Percentiles rank a stretch among this genome's conserved stretches.
These are phyloP conservation scores for Chanos chanos DNA, from an alignment of 2,797 vertebrate genomes.

Conservation along the genomic window DNA sequence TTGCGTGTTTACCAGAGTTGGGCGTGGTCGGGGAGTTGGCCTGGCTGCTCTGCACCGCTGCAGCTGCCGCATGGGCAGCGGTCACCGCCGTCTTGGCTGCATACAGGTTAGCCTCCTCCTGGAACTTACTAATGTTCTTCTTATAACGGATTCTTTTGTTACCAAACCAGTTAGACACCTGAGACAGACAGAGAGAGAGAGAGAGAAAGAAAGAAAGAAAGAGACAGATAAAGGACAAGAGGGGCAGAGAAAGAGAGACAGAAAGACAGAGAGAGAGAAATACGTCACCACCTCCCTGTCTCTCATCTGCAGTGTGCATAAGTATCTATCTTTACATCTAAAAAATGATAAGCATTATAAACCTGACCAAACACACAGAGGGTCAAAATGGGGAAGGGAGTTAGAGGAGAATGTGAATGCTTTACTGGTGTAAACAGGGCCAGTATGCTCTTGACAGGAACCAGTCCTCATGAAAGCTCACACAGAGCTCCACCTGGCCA, in stretches of 20 bases:
- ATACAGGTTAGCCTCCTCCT: slow-evolving; percentile 98
- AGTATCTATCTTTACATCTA: too few species aligned
- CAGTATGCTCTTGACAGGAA: too few species aligned
- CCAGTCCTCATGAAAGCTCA: too few species aligned
- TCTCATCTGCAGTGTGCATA: too few species aligned
- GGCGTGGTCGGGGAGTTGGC: slow-evolving; percentile 95
- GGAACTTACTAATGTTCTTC: slow-evolving; percentile 99
- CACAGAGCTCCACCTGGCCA: too few species aligned
- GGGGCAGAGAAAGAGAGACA: too few species aligned
- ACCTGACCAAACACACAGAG: too few species aligned
- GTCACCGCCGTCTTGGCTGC: slow-evolving; percentile 97
- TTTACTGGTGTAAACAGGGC: too few species aligned
- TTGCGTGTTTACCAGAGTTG: slow-evolving; percentile 83
- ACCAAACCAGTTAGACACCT: slow-evolving; percentile 98
- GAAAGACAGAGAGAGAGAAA: neutral
- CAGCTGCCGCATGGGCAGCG: slow-evolving; percentile 83
- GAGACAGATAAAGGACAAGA: neutral
- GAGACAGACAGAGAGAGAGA: neutral
- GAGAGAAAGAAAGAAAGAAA: neutral
- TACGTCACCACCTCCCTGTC: slow-evolving; percentile 5
- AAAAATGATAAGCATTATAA: too few species aligned
- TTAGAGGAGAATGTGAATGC: too few species aligned
- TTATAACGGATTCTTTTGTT: slow-evolving; percentile 99
- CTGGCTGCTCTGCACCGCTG: slow-evolving; percentile 97
- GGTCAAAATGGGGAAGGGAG: too few species aligned